Evolutionary conservation across 2,113 vertebrate genomes (phyloP).

Genomic region (Rhinogobius similis): DNA sequence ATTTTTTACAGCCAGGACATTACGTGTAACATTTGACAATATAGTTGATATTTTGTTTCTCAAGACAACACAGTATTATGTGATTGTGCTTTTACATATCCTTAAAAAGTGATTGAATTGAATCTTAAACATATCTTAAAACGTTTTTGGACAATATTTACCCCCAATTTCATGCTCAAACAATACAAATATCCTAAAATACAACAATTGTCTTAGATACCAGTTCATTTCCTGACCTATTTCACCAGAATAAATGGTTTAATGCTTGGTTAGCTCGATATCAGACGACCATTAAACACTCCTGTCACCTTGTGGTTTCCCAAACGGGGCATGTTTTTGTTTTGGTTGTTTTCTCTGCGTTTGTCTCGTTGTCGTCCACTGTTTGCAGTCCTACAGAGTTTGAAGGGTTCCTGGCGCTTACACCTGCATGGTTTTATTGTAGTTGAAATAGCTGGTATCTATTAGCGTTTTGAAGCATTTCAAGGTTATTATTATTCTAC

Average conservation of each 20-base stretch:
- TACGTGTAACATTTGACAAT: not conserved
- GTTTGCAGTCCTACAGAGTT: slow-evolving; percentile 67
- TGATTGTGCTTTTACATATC: not conserved
- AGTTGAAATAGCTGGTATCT: slow-evolving; percentile 98
- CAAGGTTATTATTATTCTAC: slow-evolving; percentile 84
- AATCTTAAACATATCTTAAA: not conserved
- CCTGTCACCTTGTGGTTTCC: slow-evolving; percentile 44
- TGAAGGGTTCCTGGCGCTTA: slow-evolving; percentile 82
- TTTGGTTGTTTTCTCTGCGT: slow-evolving; percentile 40
- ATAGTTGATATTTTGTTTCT: not conserved
- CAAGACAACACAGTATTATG: not conserved
- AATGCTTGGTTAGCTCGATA: not conserved
- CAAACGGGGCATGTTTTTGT: slow-evolving; percentile 41
- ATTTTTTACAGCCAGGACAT: too few species aligned
- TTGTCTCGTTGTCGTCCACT: slow-evolving; percentile 44
- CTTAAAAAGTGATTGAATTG: not conserved
- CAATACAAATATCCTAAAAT: too few species aligned
- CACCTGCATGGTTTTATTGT: slow-evolving; percentile 81
- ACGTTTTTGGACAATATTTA: not conserved
- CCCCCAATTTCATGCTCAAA: not conserved
- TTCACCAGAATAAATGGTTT: too few species aligned
- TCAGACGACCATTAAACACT: slow-evolving; percentile 30
- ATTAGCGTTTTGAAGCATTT: slow-evolving; percentile 92
- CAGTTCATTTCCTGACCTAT: too few species aligned
- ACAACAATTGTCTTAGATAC: too few species aligned